These are phyloP conservation scores for Seira ritae DNA, from an alignment of 2,888 invertebrate genomes.

Conservation along the genomic window DNA sequence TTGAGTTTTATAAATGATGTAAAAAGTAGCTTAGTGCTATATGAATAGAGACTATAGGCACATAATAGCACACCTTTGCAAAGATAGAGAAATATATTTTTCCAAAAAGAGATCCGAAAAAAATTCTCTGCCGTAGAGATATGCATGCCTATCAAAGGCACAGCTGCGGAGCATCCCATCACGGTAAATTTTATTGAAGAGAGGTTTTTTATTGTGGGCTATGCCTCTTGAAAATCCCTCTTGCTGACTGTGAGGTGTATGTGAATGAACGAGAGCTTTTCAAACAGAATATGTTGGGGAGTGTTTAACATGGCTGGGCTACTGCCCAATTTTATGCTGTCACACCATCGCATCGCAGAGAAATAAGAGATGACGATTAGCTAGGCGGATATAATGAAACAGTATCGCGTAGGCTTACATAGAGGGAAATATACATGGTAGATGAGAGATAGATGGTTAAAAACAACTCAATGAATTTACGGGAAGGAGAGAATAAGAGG, in stretches of 20 bases:
- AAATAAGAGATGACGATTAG: slow-evolving; percentile 6
- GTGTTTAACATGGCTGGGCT: neutral
- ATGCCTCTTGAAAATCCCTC: neutral
- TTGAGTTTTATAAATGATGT: neutral
- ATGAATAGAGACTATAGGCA: neutral
- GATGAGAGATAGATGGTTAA: neutral
- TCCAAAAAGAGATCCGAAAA: too few species aligned
- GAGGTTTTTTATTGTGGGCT: neutral
- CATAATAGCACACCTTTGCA: neutral
- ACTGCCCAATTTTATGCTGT: slow-evolving; percentile 14
- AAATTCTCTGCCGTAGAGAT: neutral
- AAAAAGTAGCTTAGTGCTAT: neutral
- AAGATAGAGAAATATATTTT: too few species aligned
- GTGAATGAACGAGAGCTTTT: neutral
- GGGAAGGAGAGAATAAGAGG: too few species aligned
- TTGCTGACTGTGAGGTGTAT: neutral
- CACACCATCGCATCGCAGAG: slow-evolving; percentile 5
- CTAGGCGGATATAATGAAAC: slow-evolving; percentile 9
- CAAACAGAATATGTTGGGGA: neutral
- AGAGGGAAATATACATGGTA: neutral
- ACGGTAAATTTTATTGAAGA: neutral
- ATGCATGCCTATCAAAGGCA: neutral
- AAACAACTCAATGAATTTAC: neutral
- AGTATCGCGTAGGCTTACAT: too few species aligned
- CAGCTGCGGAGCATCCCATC: neutral